A percentile compares a stretch with the other conserved stretches of the same genome.
Evolutionary conservation across 2,888 invertebrate genomes (phyloP).

Genomic region (Hirudinaria manillensis): DNA sequence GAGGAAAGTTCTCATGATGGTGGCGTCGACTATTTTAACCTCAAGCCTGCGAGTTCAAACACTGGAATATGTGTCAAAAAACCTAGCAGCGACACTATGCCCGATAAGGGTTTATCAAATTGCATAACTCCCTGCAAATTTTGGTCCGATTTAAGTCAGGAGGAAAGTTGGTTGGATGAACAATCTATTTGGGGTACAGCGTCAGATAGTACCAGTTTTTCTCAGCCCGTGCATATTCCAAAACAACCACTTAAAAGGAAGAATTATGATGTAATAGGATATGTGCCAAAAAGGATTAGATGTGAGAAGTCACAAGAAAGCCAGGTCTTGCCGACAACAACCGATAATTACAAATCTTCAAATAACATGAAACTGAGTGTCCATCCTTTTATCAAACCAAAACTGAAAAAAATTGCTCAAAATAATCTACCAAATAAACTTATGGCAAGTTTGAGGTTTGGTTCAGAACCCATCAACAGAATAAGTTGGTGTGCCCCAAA

Average conservation of each 20-base stretch:
- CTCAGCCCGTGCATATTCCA: not conserved
- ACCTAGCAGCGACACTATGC: not conserved
- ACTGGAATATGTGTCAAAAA: not conserved
- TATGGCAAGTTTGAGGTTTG: constrained; percentile 34
- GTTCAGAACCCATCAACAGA: constrained; percentile 46
- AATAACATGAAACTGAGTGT: not conserved
- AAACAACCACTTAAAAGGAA: no score
- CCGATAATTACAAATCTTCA: no score
- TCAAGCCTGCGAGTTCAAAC: not conserved
- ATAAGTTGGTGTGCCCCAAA: constrained; percentile 46
- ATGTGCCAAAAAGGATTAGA: constrained; percentile 12
- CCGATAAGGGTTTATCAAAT: not conserved
- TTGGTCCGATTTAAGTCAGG: not conserved
- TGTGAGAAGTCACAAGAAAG: no score
- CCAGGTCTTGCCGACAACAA: no score
- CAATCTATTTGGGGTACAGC: not conserved
- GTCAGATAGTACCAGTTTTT: not conserved
- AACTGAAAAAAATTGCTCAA: not conserved
- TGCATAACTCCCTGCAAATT: not conserved
- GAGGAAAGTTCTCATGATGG: not conserved
- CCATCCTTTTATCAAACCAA: not conserved
- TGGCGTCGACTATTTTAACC: not conserved
- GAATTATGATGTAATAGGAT: not conserved
- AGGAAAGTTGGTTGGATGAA: constrained; percentile 5
- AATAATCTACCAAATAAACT: constrained; percentile 21